phyloP scores from a whole-genome alignment of 1,140 invertebrate genomes.

The Popillia japonica region DNA sequence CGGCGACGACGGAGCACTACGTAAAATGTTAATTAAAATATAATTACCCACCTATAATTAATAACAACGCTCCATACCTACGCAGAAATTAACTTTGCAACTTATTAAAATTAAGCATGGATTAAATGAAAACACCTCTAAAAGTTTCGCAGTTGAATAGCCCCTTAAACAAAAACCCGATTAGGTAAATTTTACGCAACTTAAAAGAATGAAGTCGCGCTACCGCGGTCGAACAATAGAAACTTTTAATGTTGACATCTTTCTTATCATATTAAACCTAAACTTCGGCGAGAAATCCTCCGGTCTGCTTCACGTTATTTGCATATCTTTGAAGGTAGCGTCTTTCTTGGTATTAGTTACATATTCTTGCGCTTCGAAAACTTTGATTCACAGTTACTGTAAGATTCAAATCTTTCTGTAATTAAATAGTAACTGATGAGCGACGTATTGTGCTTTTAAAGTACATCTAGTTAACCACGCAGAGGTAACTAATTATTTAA shows the following conservation, averaged over 20 bases:
- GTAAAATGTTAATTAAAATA: constrained; percentile 1
- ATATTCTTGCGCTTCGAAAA: too few relatives aligned
- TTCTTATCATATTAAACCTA: constrained; percentile 37
- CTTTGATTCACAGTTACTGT: too few relatives aligned
- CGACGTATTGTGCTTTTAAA: too few relatives aligned
- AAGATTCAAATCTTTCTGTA: too few relatives aligned
- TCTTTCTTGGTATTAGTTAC: too few relatives aligned
- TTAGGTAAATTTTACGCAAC: constrained; percentile 37
- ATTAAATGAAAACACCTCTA: background rate
- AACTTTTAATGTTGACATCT: constrained; percentile 39
- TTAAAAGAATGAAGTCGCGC: constrained; percentile 30
- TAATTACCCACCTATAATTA: background rate
- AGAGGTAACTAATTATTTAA: too few relatives aligned
- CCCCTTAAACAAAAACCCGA: constrained; percentile 30
- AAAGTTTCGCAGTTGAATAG: constrained; percentile 19
- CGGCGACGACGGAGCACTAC: background rate
- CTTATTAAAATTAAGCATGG: constrained; percentile 8
- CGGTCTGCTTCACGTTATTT: constrained; percentile 23
- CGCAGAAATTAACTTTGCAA: background rate
- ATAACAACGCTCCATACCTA: background rate
- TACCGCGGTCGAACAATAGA: constrained; percentile 28
- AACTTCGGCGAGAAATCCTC: constrained; percentile 12
- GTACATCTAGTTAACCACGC: too few relatives aligned
- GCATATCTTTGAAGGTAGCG: constrained; percentile 16
- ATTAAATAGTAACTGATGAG: too few relatives aligned